Percentiles rank a stretch among this genome's conserved stretches.
phyloP scores from a whole-genome alignment of 2,888 invertebrate species.

The Leptinotarsa haldemani region DNA sequence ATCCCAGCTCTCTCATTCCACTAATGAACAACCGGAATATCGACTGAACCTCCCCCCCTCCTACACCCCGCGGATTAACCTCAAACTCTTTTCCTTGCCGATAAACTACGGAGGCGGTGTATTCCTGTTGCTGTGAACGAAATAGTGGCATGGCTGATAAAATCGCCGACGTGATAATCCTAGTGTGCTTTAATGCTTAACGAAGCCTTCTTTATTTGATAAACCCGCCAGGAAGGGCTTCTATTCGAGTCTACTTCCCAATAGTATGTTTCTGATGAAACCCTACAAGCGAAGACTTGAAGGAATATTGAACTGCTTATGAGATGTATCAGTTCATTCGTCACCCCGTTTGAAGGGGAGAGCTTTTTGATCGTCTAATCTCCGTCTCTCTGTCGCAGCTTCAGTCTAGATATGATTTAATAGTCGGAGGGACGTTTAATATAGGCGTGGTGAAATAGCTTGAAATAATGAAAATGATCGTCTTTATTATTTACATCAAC shows the following conservation, averaged over 20 bases:
- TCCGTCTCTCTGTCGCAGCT: background rate
- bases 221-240: slow-evolving; percentile 43
- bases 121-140: slow-evolving; percentile 6
- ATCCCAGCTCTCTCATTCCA: no score
- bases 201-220: slow-evolving; percentile 48
- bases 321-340: background rate
- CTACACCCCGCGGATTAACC: background rate
- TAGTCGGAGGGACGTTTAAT: no score
- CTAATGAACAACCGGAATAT: no score
- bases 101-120: background rate
- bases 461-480: no score
- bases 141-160: slow-evolving; percentile 38
- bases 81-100: background rate
- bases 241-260: slow-evolving; percentile 12
- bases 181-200: slow-evolving; percentile 50
- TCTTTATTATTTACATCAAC: no score
- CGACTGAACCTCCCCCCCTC: no score
- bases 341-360: background rate
- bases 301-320: slow-evolving; percentile 2
- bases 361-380: background rate
- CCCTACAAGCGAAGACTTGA: slow-evolving; percentile 12
- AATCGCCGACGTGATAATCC: slow-evolving; percentile 52
- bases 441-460: no score
- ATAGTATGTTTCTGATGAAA: slow-evolving; percentile 11
- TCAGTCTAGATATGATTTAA: background rate